Evolutionary conservation across 2,888 invertebrate genomes (phyloP).

Genomic region (Hofmannophila pseudospretella): DNA sequence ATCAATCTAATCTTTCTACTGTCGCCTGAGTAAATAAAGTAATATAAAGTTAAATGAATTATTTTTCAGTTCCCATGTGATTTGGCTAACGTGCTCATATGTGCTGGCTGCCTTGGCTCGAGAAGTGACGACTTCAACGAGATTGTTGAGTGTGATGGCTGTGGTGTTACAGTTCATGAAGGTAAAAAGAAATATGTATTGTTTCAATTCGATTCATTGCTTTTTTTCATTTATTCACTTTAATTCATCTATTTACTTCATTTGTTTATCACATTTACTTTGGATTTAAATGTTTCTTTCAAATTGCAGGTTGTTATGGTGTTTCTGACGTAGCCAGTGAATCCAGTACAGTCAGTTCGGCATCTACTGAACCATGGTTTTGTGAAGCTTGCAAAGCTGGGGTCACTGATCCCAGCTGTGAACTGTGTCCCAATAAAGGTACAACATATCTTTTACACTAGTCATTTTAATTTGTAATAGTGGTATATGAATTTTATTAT

Average conservation of each 20-base stretch:
- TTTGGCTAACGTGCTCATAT: constrained; percentile 86
- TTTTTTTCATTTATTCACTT: too few relatives aligned
- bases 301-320: constrained; percentile 90
- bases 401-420: constrained; percentile 92
- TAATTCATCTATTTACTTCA: too few relatives aligned
- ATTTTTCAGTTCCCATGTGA: constrained; percentile 62
- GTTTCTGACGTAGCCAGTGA: constrained; percentile 94
- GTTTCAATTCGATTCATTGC: too few relatives aligned
- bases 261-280: too few relatives aligned
- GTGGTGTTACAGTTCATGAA: constrained; percentile 97
- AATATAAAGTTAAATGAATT: too few relatives aligned
- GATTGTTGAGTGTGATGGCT: constrained; percentile 97
- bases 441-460: constrained; percentile 8
- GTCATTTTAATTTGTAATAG: too few relatives aligned
- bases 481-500: too few relatives aligned
- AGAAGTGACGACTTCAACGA: constrained; percentile 96
- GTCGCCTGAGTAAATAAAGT: too few relatives aligned
- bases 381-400: constrained; percentile 98
- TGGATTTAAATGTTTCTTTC: too few relatives aligned
- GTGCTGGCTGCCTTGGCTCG: constrained; percentile 95
- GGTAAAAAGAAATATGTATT: constrained; percentile 58
- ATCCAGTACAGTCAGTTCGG: constrained; percentile 94
- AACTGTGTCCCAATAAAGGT: constrained; percentile 95
- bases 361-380: constrained; percentile 99
- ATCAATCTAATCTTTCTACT: too few relatives aligned